Evolutionary conservation across 2,888 invertebrate species (phyloP), one percentile per base, ranked within the genome.

Genomic region (Cheilosia variabilis): DNA sequence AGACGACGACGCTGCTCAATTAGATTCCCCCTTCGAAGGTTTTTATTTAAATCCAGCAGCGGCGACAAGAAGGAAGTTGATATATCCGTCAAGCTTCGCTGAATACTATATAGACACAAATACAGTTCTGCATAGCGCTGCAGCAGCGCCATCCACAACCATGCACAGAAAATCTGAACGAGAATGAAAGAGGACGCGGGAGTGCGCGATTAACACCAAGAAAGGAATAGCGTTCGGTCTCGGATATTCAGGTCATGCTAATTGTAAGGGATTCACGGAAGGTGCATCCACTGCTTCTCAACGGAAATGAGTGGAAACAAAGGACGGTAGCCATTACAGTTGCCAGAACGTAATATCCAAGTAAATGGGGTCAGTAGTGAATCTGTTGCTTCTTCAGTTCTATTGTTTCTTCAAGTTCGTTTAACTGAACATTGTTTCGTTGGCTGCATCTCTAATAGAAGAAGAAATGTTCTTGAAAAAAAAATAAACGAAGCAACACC

Each of bases 261-360:
- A 86, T 83, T 80, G 84, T 71, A 71, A 80, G 75, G 47, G 58
- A 80, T 80, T 71, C 75, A 75, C 75, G 71, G 58, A 69, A 84
- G 78, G 80, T 80, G 80, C 75, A 80, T 75, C 31, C 63, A 66
- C 13, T 31, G 22, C 24, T 66, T 62, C 43, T 41, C 41, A 58
- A 15, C 83, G 83, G 73, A 86, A 86, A 71, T 76, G 53, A 80
- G 13, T 22, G 65, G 75, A 71, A 75, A 71, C 65, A 71, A 63
- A 69, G 58, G 53, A 27, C 63, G 37, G 50, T 45, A 19, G 69
- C 37, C 13, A 47, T 57, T n/a, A 57, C 65, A 37, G 55, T 45
- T 37, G 41, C 34, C 24, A 22, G 17, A 45, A 19, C 4, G 45
- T 53, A 71, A 65, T 65, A 52, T 81, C 57, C 53, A 19, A 65